Conservation (phyloP, 1,140 invertebrate genomes). For the Zelostemma sp. region DNA sequence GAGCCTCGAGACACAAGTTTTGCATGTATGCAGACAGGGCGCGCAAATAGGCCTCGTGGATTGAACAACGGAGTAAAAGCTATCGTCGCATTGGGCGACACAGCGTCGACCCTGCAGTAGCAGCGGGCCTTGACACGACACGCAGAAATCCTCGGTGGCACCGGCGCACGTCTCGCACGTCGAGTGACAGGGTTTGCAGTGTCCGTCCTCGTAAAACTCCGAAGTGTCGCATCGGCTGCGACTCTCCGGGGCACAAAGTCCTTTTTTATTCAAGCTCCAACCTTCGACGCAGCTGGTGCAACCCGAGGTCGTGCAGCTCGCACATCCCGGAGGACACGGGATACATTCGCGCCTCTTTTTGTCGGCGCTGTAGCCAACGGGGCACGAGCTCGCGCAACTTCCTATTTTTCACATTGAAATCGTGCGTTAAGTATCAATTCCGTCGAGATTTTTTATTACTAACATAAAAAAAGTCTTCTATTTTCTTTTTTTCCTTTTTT, state of each 20-base stretch:
- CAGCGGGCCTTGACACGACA: conserved; percentile 76
- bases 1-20: conserved; percentile 79
- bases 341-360: conserved; percentile 82
- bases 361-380: conserved; percentile 79
- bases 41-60: conserved; percentile 77
- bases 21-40: conserved; percentile 83
- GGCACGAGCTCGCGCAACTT: conserved; percentile 73
- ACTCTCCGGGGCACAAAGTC: conserved; percentile 76
- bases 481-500: too few species aligned
- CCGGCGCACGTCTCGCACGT: conserved; percentile 82
- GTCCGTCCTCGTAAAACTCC: conserved; percentile 78
- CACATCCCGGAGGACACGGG: conserved; percentile 80
- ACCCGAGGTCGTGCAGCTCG: conserved; percentile 75
- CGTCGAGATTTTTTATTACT: too few species aligned
- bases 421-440: conserved; percentile 7
- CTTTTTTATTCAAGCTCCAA: conserved; percentile 81
- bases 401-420: conserved; percentile 42
- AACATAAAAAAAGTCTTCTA: too few species aligned
- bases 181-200: conserved; percentile 78
- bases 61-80: conserved; percentile 74
- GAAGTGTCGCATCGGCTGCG: conserved; percentile 76
- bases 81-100: conserved; percentile 79
- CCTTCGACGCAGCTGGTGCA: conserved; percentile 79
- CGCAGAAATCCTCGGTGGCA: conserved; percentile 75
- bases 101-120: conserved; percentile 79